Conservation (phyloP, 37 sponge, comb jelly and placozoan species). For the Theonella swinhoei region DNA sequence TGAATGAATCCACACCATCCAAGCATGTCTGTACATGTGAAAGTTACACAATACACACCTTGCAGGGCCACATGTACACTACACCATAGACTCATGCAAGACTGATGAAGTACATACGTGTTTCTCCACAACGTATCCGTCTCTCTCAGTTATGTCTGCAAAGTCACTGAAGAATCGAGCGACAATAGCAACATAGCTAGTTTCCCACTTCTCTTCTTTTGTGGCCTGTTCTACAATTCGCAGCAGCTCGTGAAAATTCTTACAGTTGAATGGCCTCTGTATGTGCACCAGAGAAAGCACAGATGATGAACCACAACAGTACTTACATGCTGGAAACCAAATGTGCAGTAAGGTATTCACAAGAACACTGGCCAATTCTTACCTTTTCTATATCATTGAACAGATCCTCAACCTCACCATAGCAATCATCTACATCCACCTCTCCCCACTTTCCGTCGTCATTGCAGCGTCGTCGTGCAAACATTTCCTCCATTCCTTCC, state of each 20-base stretch:
- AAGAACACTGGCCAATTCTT: too few relatives aligned
- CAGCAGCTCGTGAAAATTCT: conserved; percentile 19
- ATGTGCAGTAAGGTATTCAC: too few relatives aligned
- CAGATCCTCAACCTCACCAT: conserved; percentile 10
- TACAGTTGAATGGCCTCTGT: conserved; percentile 14
- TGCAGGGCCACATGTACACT: too few relatives aligned
- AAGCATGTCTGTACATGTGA: neutral
- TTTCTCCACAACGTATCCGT: neutral
- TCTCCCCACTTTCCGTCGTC: conserved; percentile 14
- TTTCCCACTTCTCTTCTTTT: neutral
- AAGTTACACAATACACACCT: too few relatives aligned
- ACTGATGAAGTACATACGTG: neutral
- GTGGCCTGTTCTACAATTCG: neutral
- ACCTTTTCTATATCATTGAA: conserved; percentile 22
- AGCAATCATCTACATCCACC: neutral
- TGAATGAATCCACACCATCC: neutral
- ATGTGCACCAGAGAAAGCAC: neutral
- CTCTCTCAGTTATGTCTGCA: neutral
- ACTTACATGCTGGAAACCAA: too few relatives aligned
- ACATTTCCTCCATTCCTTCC: neutral
- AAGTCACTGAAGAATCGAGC: neutral
- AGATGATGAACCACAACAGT: too few relatives aligned
- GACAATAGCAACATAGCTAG: neutral
- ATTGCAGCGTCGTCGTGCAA: conserved; percentile 3
- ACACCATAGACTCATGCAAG: too few relatives aligned